Base-by-base conservation (phyloP, 2,113 vertebrate species). In the Gnathonemus longibarbis region DNA sequence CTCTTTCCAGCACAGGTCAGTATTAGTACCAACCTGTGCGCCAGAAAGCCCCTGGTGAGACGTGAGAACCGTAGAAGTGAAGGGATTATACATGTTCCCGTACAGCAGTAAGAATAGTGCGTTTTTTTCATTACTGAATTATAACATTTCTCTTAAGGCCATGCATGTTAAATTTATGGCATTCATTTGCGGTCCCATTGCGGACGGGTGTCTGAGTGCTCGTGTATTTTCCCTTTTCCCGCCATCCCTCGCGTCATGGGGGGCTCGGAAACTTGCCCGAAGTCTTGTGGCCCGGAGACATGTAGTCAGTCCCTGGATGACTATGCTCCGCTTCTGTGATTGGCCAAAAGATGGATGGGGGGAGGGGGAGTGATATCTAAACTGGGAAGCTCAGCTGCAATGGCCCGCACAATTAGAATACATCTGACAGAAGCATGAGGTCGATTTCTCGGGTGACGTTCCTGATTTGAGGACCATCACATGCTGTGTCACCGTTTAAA, bases 291-390 rank as follows among this genome's bases (percentile, higher is more conserved):
- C 35, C 49, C 6, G 15, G n/a, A 39, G 70, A 39, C 31, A 17
- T 24, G 31, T 52, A 58, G 52, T n/a, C 52, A 27, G 39, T 58
- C 84, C 80, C 35, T 89, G 89, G 89, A 31, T 62, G 21, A n/a
- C 56, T 62, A 62, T 62, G 56, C 56, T 46, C 80, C 27, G 19
- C 83, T 80, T 80, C 50, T 87, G 91, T 89, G 92, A 92, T 90
- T 92, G 91, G 83, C 88, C 94, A 90, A 88, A 83, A 90, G 35
- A 17, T 39, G 83, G 94, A 94, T 95, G 1, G 84, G 95, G 95
- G 95, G 96, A 95, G 6, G 1, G 95, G 94, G 93, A 94, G 93
- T 93, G 96, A 95, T 95, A 95, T 95, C 93, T 94, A 93, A 93
- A 93, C 91, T 93, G 87, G 90, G 91, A 84, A 80, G 19, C 92